Evolutionary conservation across 2,113 vertebrate genomes (phyloP).

Genomic region (Alligator mississippiensis): DNA sequence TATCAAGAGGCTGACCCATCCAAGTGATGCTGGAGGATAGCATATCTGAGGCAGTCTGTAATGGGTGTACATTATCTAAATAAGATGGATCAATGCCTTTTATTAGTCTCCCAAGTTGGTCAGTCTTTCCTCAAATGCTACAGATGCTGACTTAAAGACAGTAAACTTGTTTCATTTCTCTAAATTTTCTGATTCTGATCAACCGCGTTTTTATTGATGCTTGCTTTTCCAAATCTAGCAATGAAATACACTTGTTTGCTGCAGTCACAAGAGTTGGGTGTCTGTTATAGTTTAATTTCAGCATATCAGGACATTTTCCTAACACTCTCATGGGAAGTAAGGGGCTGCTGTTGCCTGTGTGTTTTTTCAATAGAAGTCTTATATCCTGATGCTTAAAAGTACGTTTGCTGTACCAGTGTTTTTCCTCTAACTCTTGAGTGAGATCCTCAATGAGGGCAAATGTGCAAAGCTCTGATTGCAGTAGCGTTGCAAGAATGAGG

Average conservation of each 20-base stretch:
- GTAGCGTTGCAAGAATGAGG: background rate
- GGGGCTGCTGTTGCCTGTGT: background rate
- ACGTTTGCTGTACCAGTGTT: too few species aligned
- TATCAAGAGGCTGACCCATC: too few species aligned
- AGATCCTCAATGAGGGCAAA: background rate
- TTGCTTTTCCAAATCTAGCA: background rate
- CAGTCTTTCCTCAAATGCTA: background rate
- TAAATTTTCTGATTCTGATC: background rate
- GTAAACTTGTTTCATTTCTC: background rate
- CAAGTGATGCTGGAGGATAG: background rate
- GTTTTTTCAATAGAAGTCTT: too few species aligned
- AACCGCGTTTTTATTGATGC: background rate
- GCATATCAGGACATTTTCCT: background rate
- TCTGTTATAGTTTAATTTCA: background rate
- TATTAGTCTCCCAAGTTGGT: background rate
- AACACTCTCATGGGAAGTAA: background rate
- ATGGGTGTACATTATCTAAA: background rate
- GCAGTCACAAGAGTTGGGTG: background rate
- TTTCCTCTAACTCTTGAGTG: too few species aligned
- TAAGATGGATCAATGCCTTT: background rate
- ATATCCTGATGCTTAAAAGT: too few species aligned
- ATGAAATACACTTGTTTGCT: background rate
- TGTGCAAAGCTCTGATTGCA: background rate
- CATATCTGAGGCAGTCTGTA: background rate
- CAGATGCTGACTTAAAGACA: background rate